Evolutionary conservation across 64 coral and sea anemone genomes (phyloP).

Genomic region (Cladopsammia gracilis): DNA sequence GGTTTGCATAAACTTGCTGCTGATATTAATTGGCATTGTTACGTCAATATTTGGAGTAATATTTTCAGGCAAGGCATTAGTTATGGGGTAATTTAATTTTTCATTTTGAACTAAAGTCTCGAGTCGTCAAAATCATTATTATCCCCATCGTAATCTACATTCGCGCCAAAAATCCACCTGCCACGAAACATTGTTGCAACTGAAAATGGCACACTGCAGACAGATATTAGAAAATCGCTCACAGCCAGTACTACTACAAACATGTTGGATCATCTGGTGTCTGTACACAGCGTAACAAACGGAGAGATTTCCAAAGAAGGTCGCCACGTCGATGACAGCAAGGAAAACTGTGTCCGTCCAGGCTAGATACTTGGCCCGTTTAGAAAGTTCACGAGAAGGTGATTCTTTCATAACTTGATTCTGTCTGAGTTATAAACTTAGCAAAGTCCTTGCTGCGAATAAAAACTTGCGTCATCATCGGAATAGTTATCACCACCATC

Average conservation of each 20-base stretch:
- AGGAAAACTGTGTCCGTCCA: slow-evolving; percentile 16
- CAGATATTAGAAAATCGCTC: slow-evolving; percentile 43
- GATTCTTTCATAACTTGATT: no score
- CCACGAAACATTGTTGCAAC: slow-evolving; percentile 47
- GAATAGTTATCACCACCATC: no score
- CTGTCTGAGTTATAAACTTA: no score
- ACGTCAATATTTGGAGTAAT: no score
- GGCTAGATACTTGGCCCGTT: neutral
- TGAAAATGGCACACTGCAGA: slow-evolving; percentile 66
- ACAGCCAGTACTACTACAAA: slow-evolving; percentile 44
- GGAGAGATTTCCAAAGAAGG: neutral
- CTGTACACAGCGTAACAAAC: slow-evolving; percentile 10
- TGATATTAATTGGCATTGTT: no score
- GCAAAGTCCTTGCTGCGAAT: no score
- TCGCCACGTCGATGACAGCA: neutral
- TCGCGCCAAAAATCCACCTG: slow-evolving; percentile 44
- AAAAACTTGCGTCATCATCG: no score
- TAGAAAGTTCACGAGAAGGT: neutral
- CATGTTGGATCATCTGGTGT: slow-evolving; percentile 44
- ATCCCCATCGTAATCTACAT: neutral
- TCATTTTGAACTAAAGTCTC: no score
- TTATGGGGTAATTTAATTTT: no score
- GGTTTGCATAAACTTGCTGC: no score
- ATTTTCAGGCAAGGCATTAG: no score
- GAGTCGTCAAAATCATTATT: no score